Evolutionary conservation across 2,797 vertebrate genomes (phyloP), one percentile per base, ranked within the genome.

Genomic region (Lindbergichthys nudifrons): DNA sequence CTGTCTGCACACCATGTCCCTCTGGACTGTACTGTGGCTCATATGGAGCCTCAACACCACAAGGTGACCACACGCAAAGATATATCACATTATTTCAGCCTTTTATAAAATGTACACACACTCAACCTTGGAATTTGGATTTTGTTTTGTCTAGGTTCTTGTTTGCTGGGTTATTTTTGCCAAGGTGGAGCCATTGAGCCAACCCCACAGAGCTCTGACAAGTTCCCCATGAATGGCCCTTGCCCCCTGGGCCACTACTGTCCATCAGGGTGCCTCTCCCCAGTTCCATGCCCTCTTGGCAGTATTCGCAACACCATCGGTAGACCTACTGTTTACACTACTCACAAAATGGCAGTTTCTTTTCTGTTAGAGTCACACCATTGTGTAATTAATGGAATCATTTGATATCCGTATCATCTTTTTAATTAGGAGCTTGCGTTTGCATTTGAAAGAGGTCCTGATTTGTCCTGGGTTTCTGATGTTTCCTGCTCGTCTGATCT

Each of bases 241-340:
- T 99, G 97, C 60, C 96, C 96, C 0, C 30, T 1, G 0, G 96
- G 97, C 1, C 95, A 97, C 90, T 98, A 95, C 70, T 98, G 97
- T 61, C 96, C 96, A 0, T 67, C 90, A 61, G 96, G 96, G 3
- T 95, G 94, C 14, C 80, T 89, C 1, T 87, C 84, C 21, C 96
- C 96, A 0, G 2, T 96, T 1, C 93, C 96, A 5, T 98, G 97
- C 58, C 97, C 97, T 13, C 36, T 72, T 43, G 97, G 97, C 41
- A 98, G 94, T 18, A 76, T 96, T 74, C 96, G 95, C 67, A 96
- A 95, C 45, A 88, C 83, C 45, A 94, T 93, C 0, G 97, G 97
- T 98, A 82, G 81, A 91, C 58, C 54, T 47, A n/a, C 26, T 79
- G n/a, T 45, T 73, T 41, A 68, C 5, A 21, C 2, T 41, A 11